Conservation (phyloP, 2,113 vertebrate genomes). For the Erinaceus europaeus region DNA sequence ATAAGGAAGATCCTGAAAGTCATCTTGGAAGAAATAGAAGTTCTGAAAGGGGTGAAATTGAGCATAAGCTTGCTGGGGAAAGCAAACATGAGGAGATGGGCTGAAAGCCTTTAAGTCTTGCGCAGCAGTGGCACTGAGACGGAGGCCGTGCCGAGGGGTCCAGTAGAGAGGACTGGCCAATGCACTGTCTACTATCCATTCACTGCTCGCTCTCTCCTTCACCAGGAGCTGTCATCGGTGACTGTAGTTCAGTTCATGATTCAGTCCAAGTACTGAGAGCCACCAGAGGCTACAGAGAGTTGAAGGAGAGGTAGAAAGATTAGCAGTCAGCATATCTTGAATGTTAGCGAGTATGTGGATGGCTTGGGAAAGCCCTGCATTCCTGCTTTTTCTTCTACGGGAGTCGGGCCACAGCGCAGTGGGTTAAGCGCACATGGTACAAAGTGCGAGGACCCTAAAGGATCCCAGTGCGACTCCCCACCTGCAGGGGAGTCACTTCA, state of each 20-base stretch:
- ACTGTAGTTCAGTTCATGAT: background rate
- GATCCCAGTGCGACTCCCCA: no score
- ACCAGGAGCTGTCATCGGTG: no score
- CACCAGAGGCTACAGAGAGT: background rate
- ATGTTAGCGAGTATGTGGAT: background rate
- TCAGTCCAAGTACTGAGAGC: background rate
- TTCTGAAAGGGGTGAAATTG: background rate
- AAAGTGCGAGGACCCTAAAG: no score
- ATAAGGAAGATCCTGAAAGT: background rate
- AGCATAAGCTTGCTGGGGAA: background rate
- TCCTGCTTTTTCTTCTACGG: no score
- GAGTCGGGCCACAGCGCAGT: no score
- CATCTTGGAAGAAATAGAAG: slow-evolving; percentile 20
- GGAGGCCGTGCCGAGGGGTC: background rate
- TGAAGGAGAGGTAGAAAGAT: background rate
- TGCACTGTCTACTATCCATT: background rate
- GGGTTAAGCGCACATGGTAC: no score
- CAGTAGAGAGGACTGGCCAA: background rate
- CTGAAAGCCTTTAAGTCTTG: background rate
- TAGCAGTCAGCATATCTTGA: background rate
- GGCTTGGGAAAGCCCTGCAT: background rate
- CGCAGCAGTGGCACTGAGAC: background rate
- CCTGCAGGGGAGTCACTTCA: no score
- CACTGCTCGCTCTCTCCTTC: no score
- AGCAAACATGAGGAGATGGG: background rate